These are phyloP conservation scores for Spatula clypeata DNA, from an alignment of 2,797 vertebrate species.

Conservation along the genomic window DNA sequence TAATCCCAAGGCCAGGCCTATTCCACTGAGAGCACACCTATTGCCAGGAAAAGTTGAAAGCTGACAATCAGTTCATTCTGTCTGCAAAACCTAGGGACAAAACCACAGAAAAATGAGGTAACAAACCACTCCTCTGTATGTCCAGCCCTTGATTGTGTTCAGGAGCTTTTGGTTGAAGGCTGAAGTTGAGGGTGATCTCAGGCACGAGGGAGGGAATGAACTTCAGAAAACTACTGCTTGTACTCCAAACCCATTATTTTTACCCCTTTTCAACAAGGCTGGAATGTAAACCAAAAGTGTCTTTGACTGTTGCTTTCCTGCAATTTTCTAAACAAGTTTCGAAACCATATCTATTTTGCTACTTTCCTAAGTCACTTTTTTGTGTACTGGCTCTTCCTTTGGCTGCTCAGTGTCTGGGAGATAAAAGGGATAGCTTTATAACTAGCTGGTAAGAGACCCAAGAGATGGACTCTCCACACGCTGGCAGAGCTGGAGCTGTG, in stretches of 20 bases:
- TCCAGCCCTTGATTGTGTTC: not conserved
- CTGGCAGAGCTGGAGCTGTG: not conserved
- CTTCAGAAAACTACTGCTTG: not conserved
- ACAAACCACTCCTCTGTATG: fast-evolving
- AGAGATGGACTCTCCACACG: not conserved
- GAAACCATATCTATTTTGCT: not conserved
- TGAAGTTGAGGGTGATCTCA: not conserved
- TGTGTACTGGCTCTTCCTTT: not conserved
- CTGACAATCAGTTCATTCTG: not conserved
- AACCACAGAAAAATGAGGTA: not conserved
- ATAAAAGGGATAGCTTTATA: not conserved
- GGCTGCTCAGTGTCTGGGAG: not conserved
- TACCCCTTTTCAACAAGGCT: not conserved
- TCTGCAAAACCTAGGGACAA: not conserved
- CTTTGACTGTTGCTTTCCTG: not conserved
- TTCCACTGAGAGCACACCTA: not conserved
- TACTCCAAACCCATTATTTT: not conserved
- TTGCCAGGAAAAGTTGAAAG: not conserved
- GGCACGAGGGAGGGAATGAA: not conserved
- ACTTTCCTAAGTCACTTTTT: not conserved
- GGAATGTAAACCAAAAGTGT: not conserved
- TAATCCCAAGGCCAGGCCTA: not conserved
- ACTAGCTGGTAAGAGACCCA: not conserved
- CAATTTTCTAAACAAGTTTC: not conserved
- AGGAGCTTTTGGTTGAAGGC: not conserved